Evolutionary conservation across 2,797 vertebrate genomes (phyloP), one percentile per base, ranked within the genome.

Genomic region (Phrynocephalus vlangalii): DNA sequence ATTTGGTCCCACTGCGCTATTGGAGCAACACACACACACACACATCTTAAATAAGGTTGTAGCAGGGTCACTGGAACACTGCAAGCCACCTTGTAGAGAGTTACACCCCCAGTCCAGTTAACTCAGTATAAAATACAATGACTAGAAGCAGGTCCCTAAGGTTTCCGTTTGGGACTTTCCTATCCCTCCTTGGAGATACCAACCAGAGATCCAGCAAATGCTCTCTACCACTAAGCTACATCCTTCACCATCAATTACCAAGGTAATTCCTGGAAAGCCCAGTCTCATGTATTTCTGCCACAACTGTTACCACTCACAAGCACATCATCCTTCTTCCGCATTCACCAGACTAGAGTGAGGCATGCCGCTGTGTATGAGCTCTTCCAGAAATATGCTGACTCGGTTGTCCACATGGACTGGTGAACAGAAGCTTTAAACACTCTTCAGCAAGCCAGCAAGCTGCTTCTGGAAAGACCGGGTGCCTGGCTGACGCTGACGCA

Each of bases 361-460:
- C 52, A 84, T 48, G 33, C 50, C 20, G 79, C 82, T 79, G n/a
- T 82, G 66, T 70, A 28, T 15, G 5, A 60, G 7, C 30, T 24
- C 33, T 83, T 79, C 67, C 28, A 63, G 33, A 73, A 80, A 73
- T 75, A 79, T 72, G 87, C 82, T 88, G 76, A 66, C 76, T 73
- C 68, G 60, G 77, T 44, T 18, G 30, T 56, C 85, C 44, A 26
- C n/a, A 26, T 10, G 16, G 38, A 30, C 26, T 84, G 76, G 26
- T 79, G 67, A 73, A 30, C 50, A 71, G 82, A 72, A 15, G 7
- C 72, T 84, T 84, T 48, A 84, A 26, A 16, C 3, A 6, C 33
- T 15, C 63, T 72, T 56, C 52, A 66, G n/a, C 33, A 7, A 38
- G 63, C 26, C 52, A 66, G n/a, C 33, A 7, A 38, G 63, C 26